phyloP scores from a whole-genome alignment of 2,113 vertebrate species.

The Scomber japonicus region DNA sequence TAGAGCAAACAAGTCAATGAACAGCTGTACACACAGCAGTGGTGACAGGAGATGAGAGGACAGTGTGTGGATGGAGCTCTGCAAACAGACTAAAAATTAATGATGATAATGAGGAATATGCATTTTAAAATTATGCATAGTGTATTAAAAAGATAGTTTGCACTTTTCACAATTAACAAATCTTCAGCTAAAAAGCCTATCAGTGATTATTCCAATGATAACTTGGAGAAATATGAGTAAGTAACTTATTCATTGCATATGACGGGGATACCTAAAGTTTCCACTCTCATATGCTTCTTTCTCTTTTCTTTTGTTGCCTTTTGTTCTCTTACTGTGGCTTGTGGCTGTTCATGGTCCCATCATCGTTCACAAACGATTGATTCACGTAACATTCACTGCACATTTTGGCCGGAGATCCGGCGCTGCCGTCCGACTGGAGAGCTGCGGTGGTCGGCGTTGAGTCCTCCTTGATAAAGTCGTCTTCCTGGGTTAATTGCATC shows the following conservation, averaged over 20 bases:
- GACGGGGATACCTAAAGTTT: slow-evolving; percentile 10
- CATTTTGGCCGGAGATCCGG: slow-evolving; percentile 66
- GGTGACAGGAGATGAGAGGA: slow-evolving; percentile 18
- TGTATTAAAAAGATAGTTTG: background rate
- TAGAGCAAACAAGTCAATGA: background rate
- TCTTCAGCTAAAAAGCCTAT: background rate
- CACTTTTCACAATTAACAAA: background rate
- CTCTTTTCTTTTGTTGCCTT: no score
- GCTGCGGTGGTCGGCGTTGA: slow-evolving; percentile 73
- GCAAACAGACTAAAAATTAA: background rate
- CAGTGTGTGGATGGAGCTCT: background rate
- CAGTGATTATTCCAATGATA: background rate
- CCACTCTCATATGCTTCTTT: background rate
- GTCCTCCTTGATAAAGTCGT: slow-evolving; percentile 78
- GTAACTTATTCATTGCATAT: background rate
- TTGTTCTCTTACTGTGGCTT: slow-evolving; percentile 71
- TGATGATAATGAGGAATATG: background rate
- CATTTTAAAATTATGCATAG: background rate
- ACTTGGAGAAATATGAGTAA: background rate
- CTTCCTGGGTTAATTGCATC: slow-evolving; percentile 85
- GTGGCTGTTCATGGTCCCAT: slow-evolving; percentile 79
- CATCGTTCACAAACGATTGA: slow-evolving; percentile 87
- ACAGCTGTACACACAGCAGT: slow-evolving; percentile 49
- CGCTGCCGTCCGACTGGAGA: slow-evolving; percentile 67
- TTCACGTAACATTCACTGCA: slow-evolving; percentile 86